Percentiles rank a stretch among this genome's conserved stretches.
These are phyloP conservation scores for Oostethus manadensis DNA, from an alignment of 2,113 vertebrate genomes.

Conservation along the genomic window DNA sequence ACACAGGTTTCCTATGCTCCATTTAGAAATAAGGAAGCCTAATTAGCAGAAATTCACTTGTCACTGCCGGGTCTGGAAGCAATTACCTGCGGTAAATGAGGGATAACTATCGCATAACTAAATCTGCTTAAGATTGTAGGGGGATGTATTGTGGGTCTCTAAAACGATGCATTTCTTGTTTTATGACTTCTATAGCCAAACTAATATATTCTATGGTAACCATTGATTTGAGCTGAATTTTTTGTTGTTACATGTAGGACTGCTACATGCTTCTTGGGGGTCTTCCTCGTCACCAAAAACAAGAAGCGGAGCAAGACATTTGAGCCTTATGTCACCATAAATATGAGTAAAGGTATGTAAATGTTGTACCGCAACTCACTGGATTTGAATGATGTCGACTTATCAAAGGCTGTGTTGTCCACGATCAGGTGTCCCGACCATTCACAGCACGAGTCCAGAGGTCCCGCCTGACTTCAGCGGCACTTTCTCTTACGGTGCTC, in stretches of 20 bases:
- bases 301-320: constrained; percentile 81
- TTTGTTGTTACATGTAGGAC: constrained; percentile 67
- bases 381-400: neutral
- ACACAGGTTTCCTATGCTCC: too few relatives aligned
- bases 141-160: too few relatives aligned
- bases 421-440: constrained; percentile 81
- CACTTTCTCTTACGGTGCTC: constrained; percentile 89
- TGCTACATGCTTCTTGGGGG: constrained; percentile 83
- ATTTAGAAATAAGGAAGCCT: too few relatives aligned
- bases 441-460: constrained; percentile 82
- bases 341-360: constrained; percentile 85
- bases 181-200: too few relatives aligned
- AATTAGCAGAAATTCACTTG: too few relatives aligned
- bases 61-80: too few relatives aligned
- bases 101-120: too few relatives aligned
- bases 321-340: constrained; percentile 94
- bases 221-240: neutral
- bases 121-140: too few relatives aligned
- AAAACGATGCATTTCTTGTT: too few relatives aligned
- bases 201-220: neutral
- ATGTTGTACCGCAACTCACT: neutral
- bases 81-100: too few relatives aligned
- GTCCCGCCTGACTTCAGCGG: constrained; percentile 86
- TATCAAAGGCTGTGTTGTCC: neutral
- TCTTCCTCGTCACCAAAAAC: constrained; percentile 87